These are phyloP conservation scores for Diaprepes abbreviatus DNA, from an alignment of 2,888 invertebrate species.

Conservation along the genomic window DNA sequence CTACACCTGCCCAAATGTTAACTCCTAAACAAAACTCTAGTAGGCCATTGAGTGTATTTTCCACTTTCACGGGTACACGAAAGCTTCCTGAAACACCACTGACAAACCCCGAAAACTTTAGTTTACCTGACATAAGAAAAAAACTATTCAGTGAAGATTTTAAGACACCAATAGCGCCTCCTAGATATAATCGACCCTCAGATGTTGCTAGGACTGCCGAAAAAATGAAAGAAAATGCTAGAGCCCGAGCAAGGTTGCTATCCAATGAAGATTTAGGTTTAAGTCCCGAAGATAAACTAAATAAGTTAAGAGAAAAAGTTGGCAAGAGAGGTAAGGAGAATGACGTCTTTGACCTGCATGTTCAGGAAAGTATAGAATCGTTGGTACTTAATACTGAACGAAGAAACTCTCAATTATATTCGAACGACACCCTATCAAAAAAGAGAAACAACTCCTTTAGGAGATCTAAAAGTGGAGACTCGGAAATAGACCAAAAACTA, in stretches of 20 bases:
- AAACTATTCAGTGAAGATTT: constrained; percentile 63
- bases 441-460: constrained; percentile 61
- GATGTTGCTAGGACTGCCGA: constrained; percentile 70
- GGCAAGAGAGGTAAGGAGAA: constrained; percentile 51
- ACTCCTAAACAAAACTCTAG: constrained; percentile 51
- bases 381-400: constrained; percentile 60
- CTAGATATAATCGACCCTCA: constrained; percentile 65
- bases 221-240: constrained; percentile 74
- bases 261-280: constrained; percentile 82
- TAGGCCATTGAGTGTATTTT: constrained; percentile 58
- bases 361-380: constrained; percentile 58
- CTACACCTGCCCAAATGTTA: constrained; percentile 45
- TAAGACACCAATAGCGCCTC: constrained; percentile 71
- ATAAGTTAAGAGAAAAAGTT: constrained; percentile 70
- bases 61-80: constrained; percentile 53
- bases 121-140: constrained; percentile 66
- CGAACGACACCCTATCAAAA: constrained; percentile 63
- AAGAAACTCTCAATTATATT: constrained; percentile 60
- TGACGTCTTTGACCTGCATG: constrained; percentile 55
- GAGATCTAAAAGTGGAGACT: constrained; percentile 62
- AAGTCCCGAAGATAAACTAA: constrained; percentile 78
- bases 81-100: constrained; percentile 53
- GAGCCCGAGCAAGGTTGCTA: constrained; percentile 75
- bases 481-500: constrained; percentile 36
- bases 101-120: constrained; percentile 64